A percentile compares a stretch with the other conserved stretches of the same genome.
These are phyloP conservation scores for Ptychobarbus kaznakovi DNA, from an alignment of 2,797 vertebrate genomes.

Conservation along the genomic window DNA sequence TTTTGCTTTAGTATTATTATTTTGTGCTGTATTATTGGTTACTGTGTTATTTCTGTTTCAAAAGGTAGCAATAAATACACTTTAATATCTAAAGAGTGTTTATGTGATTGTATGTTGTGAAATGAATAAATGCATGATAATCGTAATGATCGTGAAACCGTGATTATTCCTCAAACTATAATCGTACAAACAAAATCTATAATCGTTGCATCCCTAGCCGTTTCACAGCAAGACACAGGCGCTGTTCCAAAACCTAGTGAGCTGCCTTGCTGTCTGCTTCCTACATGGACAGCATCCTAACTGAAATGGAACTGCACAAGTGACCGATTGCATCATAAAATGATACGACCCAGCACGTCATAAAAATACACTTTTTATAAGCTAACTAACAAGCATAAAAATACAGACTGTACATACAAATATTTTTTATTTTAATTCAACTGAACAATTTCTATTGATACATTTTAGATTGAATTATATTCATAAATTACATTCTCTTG, in stretches of 20 bases:
- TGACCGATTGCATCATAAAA: background rate
- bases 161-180: too few relatives aligned
- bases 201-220: background rate
- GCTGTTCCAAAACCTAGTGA: background rate
- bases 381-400: background rate
- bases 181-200: too few relatives aligned
- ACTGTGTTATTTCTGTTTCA: too few relatives aligned
- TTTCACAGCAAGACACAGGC: slow-evolving; percentile 26
- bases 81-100: too few relatives aligned
- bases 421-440: background rate
- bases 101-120: too few relatives aligned
- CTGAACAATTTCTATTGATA: background rate
- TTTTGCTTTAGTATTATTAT: too few relatives aligned
- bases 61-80: too few relatives aligned
- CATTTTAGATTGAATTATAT: background rate
- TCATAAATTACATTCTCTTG: background rate
- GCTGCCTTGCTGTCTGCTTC: slow-evolving; percentile 2
- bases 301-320: background rate
- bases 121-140: too few relatives aligned
- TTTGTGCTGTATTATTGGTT: too few relatives aligned
- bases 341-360: background rate
- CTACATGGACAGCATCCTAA: background rate
- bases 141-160: too few relatives aligned
- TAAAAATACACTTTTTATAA: background rate
- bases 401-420: background rate